Percentiles rank a stretch among this genome's conserved stretches.
Evolutionary conservation across 92 coral and sea anemone genomes (phyloP).

Genomic region (Epizoanthus illoricatus): DNA sequence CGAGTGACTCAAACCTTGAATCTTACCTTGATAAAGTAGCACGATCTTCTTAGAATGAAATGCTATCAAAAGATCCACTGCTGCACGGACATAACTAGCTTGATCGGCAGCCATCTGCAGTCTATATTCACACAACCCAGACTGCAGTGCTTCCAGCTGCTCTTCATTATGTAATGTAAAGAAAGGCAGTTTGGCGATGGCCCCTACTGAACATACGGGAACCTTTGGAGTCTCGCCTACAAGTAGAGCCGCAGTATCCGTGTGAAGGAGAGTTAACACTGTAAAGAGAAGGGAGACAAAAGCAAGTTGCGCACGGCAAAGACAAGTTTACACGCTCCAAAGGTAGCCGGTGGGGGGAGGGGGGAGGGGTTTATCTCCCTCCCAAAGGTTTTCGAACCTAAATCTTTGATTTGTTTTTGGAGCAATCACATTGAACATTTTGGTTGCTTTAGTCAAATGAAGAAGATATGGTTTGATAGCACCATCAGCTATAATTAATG

Average conservation of each 20-base stretch:
- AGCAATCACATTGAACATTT: too few relatives aligned
- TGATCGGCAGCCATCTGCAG: conserved; percentile 60
- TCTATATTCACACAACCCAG: conserved; percentile 39
- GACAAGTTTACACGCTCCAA: neutral
- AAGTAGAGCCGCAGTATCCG: conserved; percentile 34
- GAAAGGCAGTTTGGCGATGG: conserved; percentile 49
- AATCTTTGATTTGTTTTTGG: too few relatives aligned
- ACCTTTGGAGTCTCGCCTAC: conserved; percentile 32
- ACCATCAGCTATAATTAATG: too few relatives aligned
- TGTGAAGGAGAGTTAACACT: conserved; percentile 1
- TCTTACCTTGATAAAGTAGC: conserved; percentile 56
- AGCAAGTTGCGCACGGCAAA: neutral
- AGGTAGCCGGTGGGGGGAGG: too few relatives aligned
- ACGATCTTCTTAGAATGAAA: conserved; percentile 53
- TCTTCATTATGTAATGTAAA: conserved; percentile 34
- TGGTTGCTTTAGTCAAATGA: too few relatives aligned
- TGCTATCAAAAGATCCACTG: conserved; percentile 44
- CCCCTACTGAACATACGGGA: conserved; percentile 46
- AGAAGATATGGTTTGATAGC: too few relatives aligned
- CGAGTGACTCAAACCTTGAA: neutral
- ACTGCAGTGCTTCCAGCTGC: neutral
- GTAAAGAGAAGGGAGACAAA: neutral
- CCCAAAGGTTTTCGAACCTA: too few relatives aligned
- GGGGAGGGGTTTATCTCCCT: too few relatives aligned
- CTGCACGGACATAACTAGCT: conserved; percentile 46